These are phyloP conservation scores for Gastracanthus pulcherrimus DNA, from an alignment of 2,888 invertebrate species.

Conservation along the genomic window DNA sequence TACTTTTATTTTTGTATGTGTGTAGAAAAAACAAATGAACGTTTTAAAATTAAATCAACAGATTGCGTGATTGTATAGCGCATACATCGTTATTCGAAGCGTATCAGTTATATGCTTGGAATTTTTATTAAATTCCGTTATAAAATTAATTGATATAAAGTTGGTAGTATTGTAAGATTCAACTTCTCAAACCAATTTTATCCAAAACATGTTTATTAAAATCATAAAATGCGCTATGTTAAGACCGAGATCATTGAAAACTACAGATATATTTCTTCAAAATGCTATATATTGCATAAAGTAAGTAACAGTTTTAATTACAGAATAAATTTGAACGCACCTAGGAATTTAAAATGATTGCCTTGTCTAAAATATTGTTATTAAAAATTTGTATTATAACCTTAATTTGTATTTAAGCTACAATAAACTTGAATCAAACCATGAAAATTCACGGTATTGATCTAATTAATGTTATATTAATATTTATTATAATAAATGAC, in stretches of 20 bases:
- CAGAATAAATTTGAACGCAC: not conserved
- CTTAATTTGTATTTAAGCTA: not conserved
- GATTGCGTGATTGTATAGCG: not conserved
- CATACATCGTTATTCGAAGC: not conserved
- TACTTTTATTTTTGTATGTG: not conserved
- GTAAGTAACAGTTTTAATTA: not conserved
- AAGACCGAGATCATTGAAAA: not conserved
- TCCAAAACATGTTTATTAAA: too few relatives aligned
- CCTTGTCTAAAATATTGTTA: not conserved
- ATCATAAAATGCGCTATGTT: not conserved
- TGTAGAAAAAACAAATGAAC: not conserved
- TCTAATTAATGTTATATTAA: too few relatives aligned
- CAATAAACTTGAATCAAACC: not conserved
- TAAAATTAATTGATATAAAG: not conserved
- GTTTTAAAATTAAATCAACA: not conserved
- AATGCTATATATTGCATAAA: not conserved
- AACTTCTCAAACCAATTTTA: too few relatives aligned
- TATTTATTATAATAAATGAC: too few relatives aligned
- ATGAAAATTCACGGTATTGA: too few relatives aligned
- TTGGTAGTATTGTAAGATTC: too few relatives aligned
- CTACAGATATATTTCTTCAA: not conserved
- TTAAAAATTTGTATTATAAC: not conserved
- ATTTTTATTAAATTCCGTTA: not conserved
- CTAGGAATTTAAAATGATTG: not conserved
- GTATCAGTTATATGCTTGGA: not conserved